Percentiles rank a stretch among this genome's conserved stretches.
Evolutionary conservation across 2,888 invertebrate species (phyloP).

Genomic region (Chrysotoxum bicinctum): DNA sequence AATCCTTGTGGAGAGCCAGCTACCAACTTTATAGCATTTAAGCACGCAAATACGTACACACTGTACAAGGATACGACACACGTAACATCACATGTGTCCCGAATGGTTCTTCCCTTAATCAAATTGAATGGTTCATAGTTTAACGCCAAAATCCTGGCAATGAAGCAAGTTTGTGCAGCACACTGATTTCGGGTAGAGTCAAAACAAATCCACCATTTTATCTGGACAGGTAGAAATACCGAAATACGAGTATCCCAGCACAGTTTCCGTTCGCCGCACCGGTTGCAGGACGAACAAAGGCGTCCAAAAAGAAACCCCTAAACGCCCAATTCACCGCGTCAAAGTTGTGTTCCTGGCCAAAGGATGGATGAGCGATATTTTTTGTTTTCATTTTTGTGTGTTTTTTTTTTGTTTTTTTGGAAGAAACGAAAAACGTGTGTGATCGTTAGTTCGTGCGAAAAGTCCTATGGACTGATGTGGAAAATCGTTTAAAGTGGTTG

Average conservation of each 20-base stretch:
- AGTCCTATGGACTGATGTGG: slow-evolving; percentile 62
- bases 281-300: slow-evolving; percentile 36
- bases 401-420: slow-evolving; percentile 15
- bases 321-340: slow-evolving; percentile 60
- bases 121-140: slow-evolving; percentile 65
- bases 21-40: slow-evolving; percentile 25
- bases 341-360: slow-evolving; percentile 47
- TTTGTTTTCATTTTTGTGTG: background rate
- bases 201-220: slow-evolving; percentile 34
- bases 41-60: slow-evolving; percentile 25
- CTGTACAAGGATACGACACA: background rate
- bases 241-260: slow-evolving; percentile 1
- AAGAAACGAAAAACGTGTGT: slow-evolving; percentile 42
- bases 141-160: slow-evolving; percentile 65
- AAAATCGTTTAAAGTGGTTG: slow-evolving; percentile 72
- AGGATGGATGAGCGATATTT: slow-evolving; percentile 15
- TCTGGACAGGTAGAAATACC: slow-evolving; percentile 38
- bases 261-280: background rate
- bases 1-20: slow-evolving; percentile 61
- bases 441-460: slow-evolving; percentile 70
- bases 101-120: slow-evolving; percentile 52
- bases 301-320: slow-evolving; percentile 53
- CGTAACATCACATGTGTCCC: slow-evolving; percentile 18
- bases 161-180: slow-evolving; percentile 37
- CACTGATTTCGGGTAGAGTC: slow-evolving; percentile 44